Evolutionary conservation across 2,888 invertebrate genomes (phyloP), one percentile per base, ranked within the genome.

Genomic region (Bedellia somnulentella): DNA sequence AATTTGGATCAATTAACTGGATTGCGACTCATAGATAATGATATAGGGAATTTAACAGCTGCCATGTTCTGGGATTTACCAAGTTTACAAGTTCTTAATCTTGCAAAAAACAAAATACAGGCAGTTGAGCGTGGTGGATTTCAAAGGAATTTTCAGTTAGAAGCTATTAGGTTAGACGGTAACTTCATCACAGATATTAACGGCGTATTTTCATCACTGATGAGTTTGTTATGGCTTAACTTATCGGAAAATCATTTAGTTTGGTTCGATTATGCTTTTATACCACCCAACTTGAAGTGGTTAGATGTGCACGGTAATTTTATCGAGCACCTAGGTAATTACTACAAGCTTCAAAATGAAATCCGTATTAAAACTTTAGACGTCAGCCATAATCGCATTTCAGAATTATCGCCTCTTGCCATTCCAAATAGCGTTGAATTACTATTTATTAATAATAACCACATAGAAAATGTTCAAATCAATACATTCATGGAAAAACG

Each of bases 201-300:
- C 59, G 92, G 92, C 13, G 87, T 92, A 35, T 90, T 93, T 58
- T 85, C 91, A 9, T 85, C 90, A 16, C 73, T 94, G 34, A 80
- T 87, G 15, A 88, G 86, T 42, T 77, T 94, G 32, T 67, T 91
- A 45, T 88, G 93, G 87, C 71, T 94, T 30, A 93, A 93, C 71
- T 79, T 93, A 26, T 92, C 92, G 5, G 90, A 91, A 61, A 93
- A 93, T 68, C 90, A 90, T 62, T 78, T 94, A 47, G 87, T 89
- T 27, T 91, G 91, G 90, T 93, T 94, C 62, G 93, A 93, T 61
- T 93, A 91, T 49, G 92, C 93, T 14, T 90, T 93, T 51, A 85
- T 93, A 43, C 93, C 93, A 1, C 85, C 85, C 38, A 90, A 89
- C 57, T 78, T 94, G 22, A 89, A 90, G 61, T 92, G 91, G 90